These are phyloP conservation scores for Leucopsar rothschildi DNA, from an alignment of 2,113 vertebrate species.

Conservation along the genomic window DNA sequence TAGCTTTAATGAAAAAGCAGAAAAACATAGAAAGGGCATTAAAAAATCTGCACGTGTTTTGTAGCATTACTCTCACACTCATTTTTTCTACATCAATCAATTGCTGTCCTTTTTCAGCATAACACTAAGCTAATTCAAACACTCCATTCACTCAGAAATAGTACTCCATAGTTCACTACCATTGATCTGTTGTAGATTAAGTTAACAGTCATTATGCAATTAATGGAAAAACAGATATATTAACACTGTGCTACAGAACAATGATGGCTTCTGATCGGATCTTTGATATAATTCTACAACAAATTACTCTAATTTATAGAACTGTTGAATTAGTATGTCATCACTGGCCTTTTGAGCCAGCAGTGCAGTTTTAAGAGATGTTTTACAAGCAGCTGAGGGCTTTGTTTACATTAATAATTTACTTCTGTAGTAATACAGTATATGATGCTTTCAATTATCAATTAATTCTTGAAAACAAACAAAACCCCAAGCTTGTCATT, in stretches of 20 bases:
- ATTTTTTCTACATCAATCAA: constrained; percentile 7
- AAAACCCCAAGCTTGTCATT: neutral
- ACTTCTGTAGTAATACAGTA: neutral
- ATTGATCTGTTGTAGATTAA: constrained; percentile 39
- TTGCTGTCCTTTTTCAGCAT: constrained; percentile 2
- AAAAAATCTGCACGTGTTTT: neutral
- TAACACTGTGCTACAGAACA: neutral
- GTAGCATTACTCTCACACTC: neutral
- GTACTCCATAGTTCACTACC: neutral
- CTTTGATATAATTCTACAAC: neutral
- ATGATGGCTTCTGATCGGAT: neutral
- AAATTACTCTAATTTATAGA: too few species aligned
- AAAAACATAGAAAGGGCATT: neutral
- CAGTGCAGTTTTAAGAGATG: neutral
- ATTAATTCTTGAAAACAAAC: neutral
- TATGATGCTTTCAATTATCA: neutral
- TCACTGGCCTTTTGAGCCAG: neutral
- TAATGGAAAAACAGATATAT: constrained; percentile 21
- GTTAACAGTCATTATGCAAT: constrained; percentile 26
- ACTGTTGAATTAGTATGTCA: neutral
- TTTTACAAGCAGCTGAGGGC: neutral
- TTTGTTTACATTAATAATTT: neutral
- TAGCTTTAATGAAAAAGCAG: neutral
- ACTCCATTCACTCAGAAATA: constrained; percentile 12
- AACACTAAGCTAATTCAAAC: neutral